Base-by-base conservation (phyloP, 2,113 vertebrate species). In the Saccopteryx leptura region DNA sequence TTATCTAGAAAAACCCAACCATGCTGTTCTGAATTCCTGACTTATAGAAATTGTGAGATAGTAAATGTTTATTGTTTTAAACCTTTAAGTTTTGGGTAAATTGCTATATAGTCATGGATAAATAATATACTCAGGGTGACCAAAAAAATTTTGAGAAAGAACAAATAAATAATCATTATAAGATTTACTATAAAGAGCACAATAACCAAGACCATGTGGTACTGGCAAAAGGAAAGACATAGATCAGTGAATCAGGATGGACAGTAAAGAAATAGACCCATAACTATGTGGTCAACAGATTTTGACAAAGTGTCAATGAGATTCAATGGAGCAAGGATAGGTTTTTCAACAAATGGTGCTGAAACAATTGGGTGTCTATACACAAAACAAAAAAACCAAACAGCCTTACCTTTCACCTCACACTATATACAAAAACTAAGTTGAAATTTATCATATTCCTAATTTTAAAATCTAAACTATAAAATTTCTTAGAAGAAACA, bases 91-190 rank as follows among this genome's bases (percentile, higher is more conserved):
- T 87, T 86, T 81, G 24, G 14, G 54, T 52, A 72, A 78, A 90
- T 48, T 61, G 8, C 56, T 54, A 88, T 74, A n/a, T 15, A n/a
- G 11, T 33, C 63, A 71, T 28, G 54, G 48, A 88, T 68, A 95
- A 85, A n/a, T 76, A 81, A 93, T 63, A 75, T n/a, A 56, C 24
- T 52, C 56, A 58, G 58, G 63, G 5, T 88, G 74, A 69, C 33
- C 24, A 66, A 96, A 88, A 60, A 28, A 61, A 75, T 91, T 88
- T 91, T 61, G 46, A 80, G 81, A 95, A 52, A 90, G 46, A 85
- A 75, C 31, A 54, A 92, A 88, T 82, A 54, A 92, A 88, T 82
- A 82, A 28, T 82, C 80, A 82, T 82, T 58, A 17, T 39, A 78
- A 87, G 69, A 88, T 6, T 63, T 66, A 80, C 4, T 66, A 79